Evolutionary conservation across 1,140 invertebrate genomes (phyloP).

Genomic region (Vanessa atalanta): DNA sequence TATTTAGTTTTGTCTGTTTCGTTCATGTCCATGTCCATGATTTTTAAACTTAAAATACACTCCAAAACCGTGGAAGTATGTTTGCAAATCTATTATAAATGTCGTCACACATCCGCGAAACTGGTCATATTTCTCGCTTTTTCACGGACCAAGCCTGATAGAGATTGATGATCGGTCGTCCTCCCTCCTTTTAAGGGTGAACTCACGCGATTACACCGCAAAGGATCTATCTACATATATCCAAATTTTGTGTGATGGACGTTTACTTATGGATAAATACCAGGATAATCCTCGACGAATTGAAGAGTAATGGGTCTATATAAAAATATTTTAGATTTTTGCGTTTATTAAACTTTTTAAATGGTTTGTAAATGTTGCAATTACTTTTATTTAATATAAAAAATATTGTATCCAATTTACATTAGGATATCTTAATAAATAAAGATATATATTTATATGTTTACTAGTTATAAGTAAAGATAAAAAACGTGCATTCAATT

Average conservation of each 20-base stretch:
- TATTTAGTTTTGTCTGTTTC: too few relatives aligned
- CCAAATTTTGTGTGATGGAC: conserved; percentile 77
- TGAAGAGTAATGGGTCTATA: conserved; percentile 25
- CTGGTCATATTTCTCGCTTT: conserved; percentile 13
- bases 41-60: neutral
- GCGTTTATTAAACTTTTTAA: neutral
- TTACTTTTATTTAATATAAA: neutral
- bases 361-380: too few relatives aligned
- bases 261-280: conserved; percentile 69
- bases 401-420: neutral
- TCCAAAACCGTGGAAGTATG: neutral
- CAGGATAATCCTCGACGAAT: conserved; percentile 47
- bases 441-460: too few relatives aligned
- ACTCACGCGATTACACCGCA: conserved; percentile 65
- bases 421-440: too few relatives aligned
- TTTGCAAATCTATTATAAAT: conserved; percentile 31
- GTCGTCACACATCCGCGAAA: conserved; percentile 4
- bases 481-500: neutral
- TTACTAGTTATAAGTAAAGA: neutral
- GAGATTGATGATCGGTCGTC: conserved; percentile 66
- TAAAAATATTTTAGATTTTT: neutral
- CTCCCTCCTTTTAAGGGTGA: conserved; percentile 45
- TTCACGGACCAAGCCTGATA: conserved; percentile 50
- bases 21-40: neutral
- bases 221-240: conserved; percentile 74